Percentiles rank a stretch among this genome's conserved stretches.
Conservation (phyloP, 1,140 invertebrate species). For the Ostrea edulis region DNA sequence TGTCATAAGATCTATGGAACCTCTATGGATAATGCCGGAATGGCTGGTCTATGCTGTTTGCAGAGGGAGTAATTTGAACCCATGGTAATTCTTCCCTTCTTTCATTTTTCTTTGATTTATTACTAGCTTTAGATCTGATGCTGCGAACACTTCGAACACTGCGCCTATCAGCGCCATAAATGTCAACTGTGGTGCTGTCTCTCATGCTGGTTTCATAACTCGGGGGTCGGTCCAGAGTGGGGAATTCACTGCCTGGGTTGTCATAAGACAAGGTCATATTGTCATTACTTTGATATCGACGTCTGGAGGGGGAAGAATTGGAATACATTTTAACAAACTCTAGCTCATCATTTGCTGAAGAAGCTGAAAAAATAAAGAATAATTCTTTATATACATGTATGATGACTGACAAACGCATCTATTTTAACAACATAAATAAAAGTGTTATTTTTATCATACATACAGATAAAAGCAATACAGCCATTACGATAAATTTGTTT, state of each 20-base stretch:
- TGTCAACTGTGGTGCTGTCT: slow-evolving; percentile 60
- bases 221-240: slow-evolving; percentile 70
- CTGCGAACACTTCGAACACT: slow-evolving; percentile 71
- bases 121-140: slow-evolving; percentile 63
- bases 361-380: slow-evolving; percentile 65
- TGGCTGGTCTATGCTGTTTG: slow-evolving; percentile 60
- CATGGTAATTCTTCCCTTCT: slow-evolving; percentile 72
- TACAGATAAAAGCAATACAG: no score
- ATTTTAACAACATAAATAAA: no score
- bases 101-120: slow-evolving; percentile 62
- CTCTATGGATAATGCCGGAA: slow-evolving; percentile 63
- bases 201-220: slow-evolving; percentile 75
- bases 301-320: slow-evolving; percentile 66
- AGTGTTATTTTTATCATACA: no score
- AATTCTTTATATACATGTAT: neutral
- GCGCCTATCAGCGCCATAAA: slow-evolving; percentile 69
- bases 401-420: no score
- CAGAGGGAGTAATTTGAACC: slow-evolving; percentile 75
- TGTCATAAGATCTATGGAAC: neutral
- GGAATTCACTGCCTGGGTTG: slow-evolving; percentile 54
- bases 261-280: slow-evolving; percentile 64
- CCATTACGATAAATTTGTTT: no score
- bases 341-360: slow-evolving; percentile 76
- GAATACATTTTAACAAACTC: slow-evolving; percentile 79
- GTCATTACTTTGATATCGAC: slow-evolving; percentile 52